Evolutionary conservation across 1,140 invertebrate species (phyloP).

Genomic region (Drosophila arawakana): DNA sequence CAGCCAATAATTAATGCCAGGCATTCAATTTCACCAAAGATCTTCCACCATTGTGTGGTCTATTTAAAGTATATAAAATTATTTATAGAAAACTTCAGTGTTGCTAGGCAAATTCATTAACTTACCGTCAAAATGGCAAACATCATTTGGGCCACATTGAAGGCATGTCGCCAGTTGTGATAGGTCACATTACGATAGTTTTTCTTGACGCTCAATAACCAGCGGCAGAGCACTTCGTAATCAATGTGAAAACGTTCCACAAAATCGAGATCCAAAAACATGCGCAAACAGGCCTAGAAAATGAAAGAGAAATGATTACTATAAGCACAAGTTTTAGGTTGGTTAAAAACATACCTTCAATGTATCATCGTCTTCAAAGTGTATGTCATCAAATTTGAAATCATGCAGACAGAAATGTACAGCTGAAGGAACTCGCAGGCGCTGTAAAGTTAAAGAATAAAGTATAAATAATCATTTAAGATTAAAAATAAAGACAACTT

Average conservation of each 20-base stretch:
- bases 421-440: constrained; percentile 89
- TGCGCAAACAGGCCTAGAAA: constrained; percentile 91
- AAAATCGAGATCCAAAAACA: constrained; percentile 96
- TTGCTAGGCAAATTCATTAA: constrained; percentile 53
- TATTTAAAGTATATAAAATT: constrained; percentile 75
- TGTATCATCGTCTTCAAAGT: constrained; percentile 93
- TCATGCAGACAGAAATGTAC: constrained; percentile 93
- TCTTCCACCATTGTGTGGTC: constrained; percentile 96
- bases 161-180: constrained; percentile 98
- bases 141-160: constrained; percentile 98
- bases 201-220: constrained; percentile 97
- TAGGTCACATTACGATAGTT: constrained; percentile 98
- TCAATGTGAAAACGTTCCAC: constrained; percentile 96
- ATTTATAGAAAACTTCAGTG: neutral
- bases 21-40: constrained; percentile 96
- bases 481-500: too few species aligned
- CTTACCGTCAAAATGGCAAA: constrained; percentile 95
- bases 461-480: too few species aligned
- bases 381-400: constrained; percentile 94
- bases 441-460: constrained; percentile 37
- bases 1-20: constrained; percentile 97
- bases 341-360: constrained; percentile 86
- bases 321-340: neutral
- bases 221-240: constrained; percentile 94
- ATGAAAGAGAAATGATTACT: neutral